phyloP scores from a whole-genome alignment of 1,140 invertebrate species.

The Aporrectodea caliginosa region DNA sequence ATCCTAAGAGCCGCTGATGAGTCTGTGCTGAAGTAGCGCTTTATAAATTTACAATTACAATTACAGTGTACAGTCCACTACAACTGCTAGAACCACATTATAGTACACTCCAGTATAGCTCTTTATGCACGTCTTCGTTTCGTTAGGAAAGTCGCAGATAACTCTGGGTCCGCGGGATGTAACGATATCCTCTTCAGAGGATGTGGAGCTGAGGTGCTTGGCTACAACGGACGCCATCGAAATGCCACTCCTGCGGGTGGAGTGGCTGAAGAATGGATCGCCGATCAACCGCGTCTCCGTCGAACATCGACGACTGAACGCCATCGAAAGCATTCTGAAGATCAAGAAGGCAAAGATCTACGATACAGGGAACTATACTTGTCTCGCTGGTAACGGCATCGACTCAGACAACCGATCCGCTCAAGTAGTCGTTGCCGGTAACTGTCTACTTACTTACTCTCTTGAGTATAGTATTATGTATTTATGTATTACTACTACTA shows the following conservation, averaged over 20 bases:
- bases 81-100: no score
- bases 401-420: constrained; percentile 79
- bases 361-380: constrained; percentile 92
- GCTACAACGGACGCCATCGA: constrained; percentile 35
- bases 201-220: constrained; percentile 33
- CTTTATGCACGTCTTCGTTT: no score
- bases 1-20: no score
- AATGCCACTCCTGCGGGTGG: constrained; percentile 63
- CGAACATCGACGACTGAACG: constrained; percentile 60
- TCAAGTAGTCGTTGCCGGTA: constrained; percentile 84
- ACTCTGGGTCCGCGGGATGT: not conserved
- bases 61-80: no score
- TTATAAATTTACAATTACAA: no score
- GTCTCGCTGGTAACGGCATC: constrained; percentile 83
- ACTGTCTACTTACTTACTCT: no score
- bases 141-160: constrained; percentile 7
- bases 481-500: no score
- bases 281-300: constrained; percentile 81
- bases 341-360: constrained; percentile 89
- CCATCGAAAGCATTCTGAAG: constrained; percentile 77
- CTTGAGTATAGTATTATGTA: no score
- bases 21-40: no score
- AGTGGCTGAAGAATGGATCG: constrained; percentile 81
- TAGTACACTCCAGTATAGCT: no score
- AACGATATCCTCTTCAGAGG: constrained; percentile 17